Conservation (phyloP, 92 coral and sea anemone genomes). For the Phymanthus crucifer region DNA sequence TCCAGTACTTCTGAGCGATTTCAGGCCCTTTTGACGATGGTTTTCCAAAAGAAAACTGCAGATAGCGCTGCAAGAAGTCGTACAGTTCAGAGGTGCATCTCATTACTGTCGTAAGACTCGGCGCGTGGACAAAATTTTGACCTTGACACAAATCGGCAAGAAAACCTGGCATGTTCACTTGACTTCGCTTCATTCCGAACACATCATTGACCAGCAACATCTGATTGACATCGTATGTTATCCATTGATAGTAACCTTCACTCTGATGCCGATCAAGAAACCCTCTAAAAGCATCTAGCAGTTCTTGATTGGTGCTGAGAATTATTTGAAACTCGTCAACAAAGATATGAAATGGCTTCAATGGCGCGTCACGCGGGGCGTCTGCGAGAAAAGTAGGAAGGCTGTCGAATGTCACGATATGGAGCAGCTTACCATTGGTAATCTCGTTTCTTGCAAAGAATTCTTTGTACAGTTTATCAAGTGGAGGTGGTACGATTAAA, state of each 20-base stretch:
- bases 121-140: conserved; percentile 16
- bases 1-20: conserved; percentile 15
- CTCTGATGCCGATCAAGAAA: neutral
- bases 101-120: conserved; percentile 34
- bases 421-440: too few species aligned
- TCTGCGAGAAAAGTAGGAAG: conserved; percentile 7
- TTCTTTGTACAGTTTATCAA: conserved; percentile 47
- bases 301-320: conserved; percentile 5
- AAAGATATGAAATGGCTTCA: conserved; percentile 26
- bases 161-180: conserved; percentile 1
- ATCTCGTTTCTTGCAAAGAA: conserved; percentile 32
- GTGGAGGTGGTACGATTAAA: conserved; percentile 34
- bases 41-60: conserved; percentile 31
- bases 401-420: conserved; percentile 19
- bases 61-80: conserved; percentile 33
- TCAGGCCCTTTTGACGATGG: conserved; percentile 5
- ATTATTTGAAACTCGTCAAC: conserved; percentile 43
- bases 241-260: conserved; percentile 5
- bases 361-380: neutral
- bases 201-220: conserved; percentile 12
- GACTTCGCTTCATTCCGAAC: conserved; percentile 27
- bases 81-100: conserved; percentile 38
- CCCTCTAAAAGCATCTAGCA: conserved; percentile 12
- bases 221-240: conserved; percentile 20
- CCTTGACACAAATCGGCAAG: conserved; percentile 15